phyloP scores from a whole-genome alignment of 30 jellyfish, hydroid and myxozoan species.

The Aurelia coerulea region DNA sequence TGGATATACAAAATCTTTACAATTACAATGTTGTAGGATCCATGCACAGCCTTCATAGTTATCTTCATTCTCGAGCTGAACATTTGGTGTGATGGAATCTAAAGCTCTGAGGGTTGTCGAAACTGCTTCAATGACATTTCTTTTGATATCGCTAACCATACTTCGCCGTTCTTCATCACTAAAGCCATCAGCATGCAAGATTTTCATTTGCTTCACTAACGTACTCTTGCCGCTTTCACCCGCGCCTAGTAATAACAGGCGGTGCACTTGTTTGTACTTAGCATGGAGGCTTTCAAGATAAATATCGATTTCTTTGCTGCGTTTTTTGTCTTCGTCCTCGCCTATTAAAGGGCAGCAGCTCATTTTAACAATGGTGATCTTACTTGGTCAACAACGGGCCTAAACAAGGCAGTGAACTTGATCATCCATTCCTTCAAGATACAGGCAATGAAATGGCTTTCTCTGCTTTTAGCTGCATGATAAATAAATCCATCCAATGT shows the following conservation, averaged over 20 bases:
- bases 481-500: too few relatives aligned
- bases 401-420: neutral
- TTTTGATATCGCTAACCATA: constrained; percentile 53
- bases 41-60: constrained; percentile 56
- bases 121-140: constrained; percentile 86
- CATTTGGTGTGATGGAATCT: constrained; percentile 61
- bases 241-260: constrained; percentile 91
- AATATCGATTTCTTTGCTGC: constrained; percentile 76
- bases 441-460: too few relatives aligned
- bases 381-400: constrained; percentile 29
- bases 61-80: constrained; percentile 36
- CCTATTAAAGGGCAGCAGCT: constrained; percentile 48
- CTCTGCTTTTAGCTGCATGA: too few relatives aligned
- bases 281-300: constrained; percentile 55
- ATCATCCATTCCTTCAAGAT: constrained; percentile 1
- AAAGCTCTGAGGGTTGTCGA: constrained; percentile 74
- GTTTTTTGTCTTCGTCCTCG: constrained; percentile 54
- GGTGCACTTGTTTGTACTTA: constrained; percentile 69
- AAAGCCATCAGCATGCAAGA: constrained; percentile 87
- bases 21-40: constrained; percentile 49
- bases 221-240: constrained; percentile 98
- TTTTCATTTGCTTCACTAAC: constrained; percentile 90
- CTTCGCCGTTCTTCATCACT: constrained; percentile 72
- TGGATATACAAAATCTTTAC: constrained; percentile 42
- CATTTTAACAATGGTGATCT: constrained; percentile 20